phyloP scores from a whole-genome alignment of 2,888 invertebrate species.

The Gortyna flavago region DNA sequence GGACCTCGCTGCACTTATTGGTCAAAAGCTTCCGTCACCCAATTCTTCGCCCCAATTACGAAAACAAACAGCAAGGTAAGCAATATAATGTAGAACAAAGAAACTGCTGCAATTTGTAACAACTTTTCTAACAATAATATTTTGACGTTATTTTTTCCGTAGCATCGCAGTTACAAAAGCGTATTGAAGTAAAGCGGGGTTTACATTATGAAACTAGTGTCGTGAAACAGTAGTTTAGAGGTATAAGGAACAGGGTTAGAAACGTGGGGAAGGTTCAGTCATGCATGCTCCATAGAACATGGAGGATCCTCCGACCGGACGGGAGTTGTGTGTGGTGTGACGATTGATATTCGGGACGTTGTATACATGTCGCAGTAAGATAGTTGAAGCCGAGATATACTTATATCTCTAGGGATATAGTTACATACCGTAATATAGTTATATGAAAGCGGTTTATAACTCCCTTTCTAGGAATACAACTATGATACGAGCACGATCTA shows the following conservation, averaged over 20 bases:
- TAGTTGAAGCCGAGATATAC: too few relatives aligned
- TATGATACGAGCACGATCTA: too few relatives aligned
- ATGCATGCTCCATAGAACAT: neutral
- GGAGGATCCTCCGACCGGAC: neutral
- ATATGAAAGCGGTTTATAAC: too few relatives aligned
- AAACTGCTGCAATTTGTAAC: conserved; percentile 43
- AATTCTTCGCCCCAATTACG: conserved; percentile 42
- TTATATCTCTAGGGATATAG: too few relatives aligned
- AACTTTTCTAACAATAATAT: conserved; percentile 43
- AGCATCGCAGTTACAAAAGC: conserved; percentile 23
- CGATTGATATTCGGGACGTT: neutral
- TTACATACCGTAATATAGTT: too few relatives aligned
- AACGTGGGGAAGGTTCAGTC: neutral
- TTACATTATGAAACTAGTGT: neutral
- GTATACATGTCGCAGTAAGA: neutral
- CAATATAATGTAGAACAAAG: conserved; percentile 55
- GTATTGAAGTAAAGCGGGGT: conserved; percentile 13
- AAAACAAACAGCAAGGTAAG: conserved; percentile 33
- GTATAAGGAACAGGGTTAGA: neutral
- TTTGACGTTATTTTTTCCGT: conserved; percentile 18
- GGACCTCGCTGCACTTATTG: conserved; percentile 15
- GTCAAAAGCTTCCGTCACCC: conserved; percentile 26
- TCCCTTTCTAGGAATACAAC: too few relatives aligned
- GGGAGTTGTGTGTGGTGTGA: neutral
- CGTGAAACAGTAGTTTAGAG: neutral